Percentiles rank a stretch among this genome's conserved stretches.
phyloP scores from a whole-genome alignment of 2,113 vertebrate genomes.

The Nesogale talazaci region DNA sequence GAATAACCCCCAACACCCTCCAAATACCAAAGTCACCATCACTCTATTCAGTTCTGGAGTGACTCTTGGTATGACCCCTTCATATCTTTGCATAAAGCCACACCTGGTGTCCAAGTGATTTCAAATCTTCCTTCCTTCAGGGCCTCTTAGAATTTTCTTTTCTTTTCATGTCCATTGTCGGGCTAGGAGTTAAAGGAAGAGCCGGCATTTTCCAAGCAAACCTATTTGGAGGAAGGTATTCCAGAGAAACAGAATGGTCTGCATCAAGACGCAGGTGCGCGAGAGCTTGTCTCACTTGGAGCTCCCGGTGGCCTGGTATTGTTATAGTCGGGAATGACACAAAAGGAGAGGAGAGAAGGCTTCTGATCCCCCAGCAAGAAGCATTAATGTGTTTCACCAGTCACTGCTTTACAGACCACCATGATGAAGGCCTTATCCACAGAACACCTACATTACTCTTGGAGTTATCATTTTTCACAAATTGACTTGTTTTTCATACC shows the following conservation, averaged over 20 bases:
- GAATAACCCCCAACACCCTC: not conserved
- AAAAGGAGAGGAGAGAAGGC: not conserved
- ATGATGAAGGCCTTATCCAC: not conserved
- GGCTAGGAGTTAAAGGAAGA: not conserved
- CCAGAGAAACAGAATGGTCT: not conserved
- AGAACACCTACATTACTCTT: not conserved
- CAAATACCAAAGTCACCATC: not conserved
- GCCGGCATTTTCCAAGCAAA: constrained; percentile 19
- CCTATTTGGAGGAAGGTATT: not conserved
- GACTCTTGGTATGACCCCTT: not conserved
- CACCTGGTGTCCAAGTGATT: not conserved
- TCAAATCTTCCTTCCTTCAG: not conserved
- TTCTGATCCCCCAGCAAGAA: not conserved
- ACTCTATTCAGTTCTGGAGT: not conserved
- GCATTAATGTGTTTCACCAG: not conserved
- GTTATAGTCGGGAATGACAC: not conserved
- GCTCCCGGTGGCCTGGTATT: no score
- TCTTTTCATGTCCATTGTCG: not conserved
- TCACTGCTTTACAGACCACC: not conserved
- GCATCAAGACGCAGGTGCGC: not conserved
- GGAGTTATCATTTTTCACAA: not conserved
- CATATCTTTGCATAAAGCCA: not conserved
- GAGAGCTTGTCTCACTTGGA: not conserved
- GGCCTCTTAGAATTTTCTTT: not conserved
- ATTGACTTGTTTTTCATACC: constrained; percentile 2